Evolutionary conservation across 35 echinoderm and acorn worm genomes (phyloP), one percentile per base, ranked within the genome.

Genomic region (Diadema setosum): DNA sequence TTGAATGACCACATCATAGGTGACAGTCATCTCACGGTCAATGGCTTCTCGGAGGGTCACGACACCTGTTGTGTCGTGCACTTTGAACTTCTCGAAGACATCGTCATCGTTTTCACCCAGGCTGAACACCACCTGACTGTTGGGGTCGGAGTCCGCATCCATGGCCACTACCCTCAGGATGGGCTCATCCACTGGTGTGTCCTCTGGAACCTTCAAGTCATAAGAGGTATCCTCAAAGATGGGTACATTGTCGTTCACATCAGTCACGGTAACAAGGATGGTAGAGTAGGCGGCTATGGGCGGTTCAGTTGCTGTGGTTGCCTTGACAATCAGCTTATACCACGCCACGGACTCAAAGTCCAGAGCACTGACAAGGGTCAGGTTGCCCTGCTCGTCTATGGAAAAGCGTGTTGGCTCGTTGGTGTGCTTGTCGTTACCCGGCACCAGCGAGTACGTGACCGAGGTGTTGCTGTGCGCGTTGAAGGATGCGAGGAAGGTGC

Each of bases 241-340:
- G 0, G 96, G 96, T 58, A 93, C 46, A 67, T 99, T 99, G 37
- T 99, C 96, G 27, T 99, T 99, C 9, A 94, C 55, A 59, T 99
- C 96, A 3, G 86, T 78, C 16, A 99, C 86, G 6, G 89, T 82
- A 17, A 99, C 83, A 8, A 69, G 60, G n/a, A 99, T 87, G 30
- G 91, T 86, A 32, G 89, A 43, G 81, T 89, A 99, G 7, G 89
- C 9, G 1, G 93, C 55, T 14, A 99, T 63, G 0, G 76, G 46
- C 8, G 96, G 96, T 18, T 42, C 32, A 1, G 63, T 80, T 21
- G 76, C 64, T 11, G 82, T 99, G 2, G 60, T 73, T 2, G 93
- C 96, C 35, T 92, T 94, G 23, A 99, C 39, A 1, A 87, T 94
- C 1, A 99, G 87, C 31, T 83, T 99, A 52, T 95, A 92, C 96